These are phyloP conservation scores for Micrastur ruficollis DNA, from an alignment of 2,797 vertebrate species.

Conservation along the genomic window DNA sequence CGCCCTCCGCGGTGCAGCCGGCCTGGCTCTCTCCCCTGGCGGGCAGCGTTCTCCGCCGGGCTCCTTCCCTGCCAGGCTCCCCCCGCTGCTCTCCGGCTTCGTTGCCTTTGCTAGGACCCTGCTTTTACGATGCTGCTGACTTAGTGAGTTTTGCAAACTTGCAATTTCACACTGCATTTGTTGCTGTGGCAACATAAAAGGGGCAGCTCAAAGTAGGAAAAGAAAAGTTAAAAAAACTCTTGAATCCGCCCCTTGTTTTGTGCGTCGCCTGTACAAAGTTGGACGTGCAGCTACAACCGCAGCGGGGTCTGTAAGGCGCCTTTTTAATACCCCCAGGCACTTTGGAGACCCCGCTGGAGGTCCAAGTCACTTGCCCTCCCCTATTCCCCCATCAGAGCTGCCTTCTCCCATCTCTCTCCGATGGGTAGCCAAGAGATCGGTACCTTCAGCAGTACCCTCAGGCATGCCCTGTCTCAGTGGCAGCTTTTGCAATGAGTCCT, in stretches of 20 bases:
- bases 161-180: constrained; percentile 54
- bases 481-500: background rate
- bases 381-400: background rate
- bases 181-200: constrained; percentile 19
- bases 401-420: background rate
- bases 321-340: background rate
- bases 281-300: background rate
- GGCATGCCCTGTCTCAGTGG: background rate
- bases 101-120: background rate
- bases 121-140: background rate
- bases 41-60: background rate
- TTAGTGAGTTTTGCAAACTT: constrained; percentile 32
- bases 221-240: background rate
- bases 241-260: background rate
- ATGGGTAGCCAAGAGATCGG: background rate
- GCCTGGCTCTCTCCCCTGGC: background rate
- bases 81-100: background rate
- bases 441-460: background rate
- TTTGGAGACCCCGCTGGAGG: background rate
- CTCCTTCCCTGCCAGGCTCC: background rate
- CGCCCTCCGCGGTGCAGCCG: background rate
- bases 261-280: background rate
- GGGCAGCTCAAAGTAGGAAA: background rate
- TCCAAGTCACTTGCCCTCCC: background rate
- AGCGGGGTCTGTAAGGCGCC: background rate